Base-by-base conservation (phyloP, 2,113 vertebrate genomes). In the Mirounga angustirostris region DNA sequence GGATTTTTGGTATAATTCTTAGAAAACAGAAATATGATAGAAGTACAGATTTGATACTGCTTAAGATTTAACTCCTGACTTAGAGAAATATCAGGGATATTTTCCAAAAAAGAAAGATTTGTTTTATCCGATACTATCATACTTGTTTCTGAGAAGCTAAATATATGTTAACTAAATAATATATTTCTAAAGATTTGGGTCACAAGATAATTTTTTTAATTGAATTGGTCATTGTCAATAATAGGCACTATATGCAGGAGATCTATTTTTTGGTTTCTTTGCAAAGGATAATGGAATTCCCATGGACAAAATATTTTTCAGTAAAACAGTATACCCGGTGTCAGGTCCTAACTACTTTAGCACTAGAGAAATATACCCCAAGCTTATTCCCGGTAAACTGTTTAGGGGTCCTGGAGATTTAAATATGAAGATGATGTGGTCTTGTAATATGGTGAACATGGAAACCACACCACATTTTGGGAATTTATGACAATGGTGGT, bases 261-360 rank as follows among this genome's bases (percentile, higher is more conserved):
- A 8, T 71, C 13, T 33, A 4, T 50, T 59, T 78, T 71, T 90
- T 19, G 0, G 14, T 61, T 78, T 79, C 71, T 95, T 52, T 54
- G 10, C 67, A 36, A 82, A 80, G 36, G 63, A 50, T 58, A 91
- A 81, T 22, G 30, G 28, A 59, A 58, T 88, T 74, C 58, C 19
- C n/a, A 59, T 33, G 26, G 24, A 84, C 67, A 74, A 87, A 87
- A 36, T 86, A 43, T 92, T 82, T 92, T 94, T 92, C 24, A 93
- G 28, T 30, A 63, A 52, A 30, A 13, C 19, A 40, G 1, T 58
- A 50, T 88, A 63, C 58, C 19, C 22, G 5, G 11, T 88, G 19
- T 73, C 21, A 83, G n/a, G 19, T 73, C 28, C 33, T 90, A 92
- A 59, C 16, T 79, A 40, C 19, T 28, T 46, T 61, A 58, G 43